Percentiles rank a stretch among this genome's conserved stretches.
Evolutionary conservation across 2,797 vertebrate genomes (phyloP).

Genomic region (Carapus acus): DNA sequence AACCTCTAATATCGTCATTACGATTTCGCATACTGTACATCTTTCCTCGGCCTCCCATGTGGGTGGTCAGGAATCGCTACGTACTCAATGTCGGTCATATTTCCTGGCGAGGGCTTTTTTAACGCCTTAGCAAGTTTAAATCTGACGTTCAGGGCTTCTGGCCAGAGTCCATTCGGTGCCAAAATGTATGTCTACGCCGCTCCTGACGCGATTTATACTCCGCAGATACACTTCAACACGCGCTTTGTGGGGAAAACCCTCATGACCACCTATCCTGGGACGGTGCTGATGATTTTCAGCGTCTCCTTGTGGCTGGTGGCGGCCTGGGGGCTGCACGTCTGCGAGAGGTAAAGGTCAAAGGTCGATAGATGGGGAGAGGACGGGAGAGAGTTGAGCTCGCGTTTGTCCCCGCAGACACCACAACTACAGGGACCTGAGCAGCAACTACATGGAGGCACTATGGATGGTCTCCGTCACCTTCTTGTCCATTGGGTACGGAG

Average conservation of each 20-base stretch:
- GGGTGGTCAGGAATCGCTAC: too few species aligned
- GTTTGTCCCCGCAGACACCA: conserved; percentile 78
- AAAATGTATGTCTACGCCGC: too few species aligned
- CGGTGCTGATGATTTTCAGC: conserved; percentile 89
- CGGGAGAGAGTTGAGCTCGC: neutral
- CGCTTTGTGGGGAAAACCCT: conserved; percentile 91
- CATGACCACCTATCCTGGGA: conserved; percentile 92
- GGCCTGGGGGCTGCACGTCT: conserved; percentile 88
- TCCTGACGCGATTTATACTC: conserved; percentile 26
- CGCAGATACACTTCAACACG: conserved; percentile 83
- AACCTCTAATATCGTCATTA: neutral
- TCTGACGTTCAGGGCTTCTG: too few species aligned
- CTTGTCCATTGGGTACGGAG: conserved; percentile 90
- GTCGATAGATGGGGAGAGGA: neutral
- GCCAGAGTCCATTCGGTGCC: too few species aligned
- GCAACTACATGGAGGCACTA: conserved; percentile 95
- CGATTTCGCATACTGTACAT: conserved; percentile 47
- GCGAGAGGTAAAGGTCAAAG: conserved; percentile 88
- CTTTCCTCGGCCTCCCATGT: conserved; percentile 55
- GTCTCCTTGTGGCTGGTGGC: conserved; percentile 92
- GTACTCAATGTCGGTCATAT: too few species aligned
- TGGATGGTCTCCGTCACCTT: conserved; percentile 98
- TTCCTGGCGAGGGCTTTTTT: too few species aligned
- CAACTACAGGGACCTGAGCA: conserved; percentile 89
- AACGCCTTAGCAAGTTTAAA: neutral